phyloP scores from a whole-genome alignment of 2,113 vertebrate species.

The Sorex fumeus region DNA sequence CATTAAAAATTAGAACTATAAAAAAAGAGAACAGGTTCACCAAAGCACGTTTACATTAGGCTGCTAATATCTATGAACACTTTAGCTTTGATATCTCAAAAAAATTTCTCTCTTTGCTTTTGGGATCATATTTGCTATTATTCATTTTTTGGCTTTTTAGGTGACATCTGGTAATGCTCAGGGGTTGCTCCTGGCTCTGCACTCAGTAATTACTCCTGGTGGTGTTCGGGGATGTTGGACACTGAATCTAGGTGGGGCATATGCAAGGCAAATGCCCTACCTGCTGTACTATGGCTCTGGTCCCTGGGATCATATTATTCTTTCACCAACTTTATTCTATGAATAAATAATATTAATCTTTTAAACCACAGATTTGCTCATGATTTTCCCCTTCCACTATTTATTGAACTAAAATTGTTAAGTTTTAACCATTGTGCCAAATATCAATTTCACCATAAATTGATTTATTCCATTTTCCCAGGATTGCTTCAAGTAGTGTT shows the following conservation, averaged over 20 bases:
- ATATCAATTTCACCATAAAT: not conserved
- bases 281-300: too few relatives aligned
- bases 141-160: too few relatives aligned
- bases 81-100: slow-evolving; percentile 47
- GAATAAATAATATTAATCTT: slow-evolving; percentile 44
- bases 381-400: not conserved
- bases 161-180: too few relatives aligned
- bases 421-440: not conserved
- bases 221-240: too few relatives aligned
- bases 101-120: too few relatives aligned
- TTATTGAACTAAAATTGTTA: slow-evolving; percentile 33
- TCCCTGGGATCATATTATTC: slow-evolving; percentile 51
- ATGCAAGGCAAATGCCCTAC: too few relatives aligned
- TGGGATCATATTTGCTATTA: too few relatives aligned
- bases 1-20: slow-evolving; percentile 38
- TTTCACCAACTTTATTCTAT: slow-evolving; percentile 32
- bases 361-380: not conserved
- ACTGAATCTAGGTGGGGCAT: too few relatives aligned
- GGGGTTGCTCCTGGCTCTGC: too few relatives aligned
- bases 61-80: not conserved
- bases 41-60: slow-evolving; percentile 25
- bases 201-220: too few relatives aligned
- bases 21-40: slow-evolving; percentile 15
- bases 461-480: not conserved
- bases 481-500: slow-evolving; percentile 24